These are phyloP conservation scores for western clawed frog (Xenopus tropicalis) DNA, from an alignment of 2,113 vertebrate genomes.

Conservation along the genomic window UCB_Xtro_10.0 CM004448.2:68223501-68224000, in stretches of 20 bases:
- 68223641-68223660: neutral
- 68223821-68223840: constrained; percentile 84
- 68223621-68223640: constrained; percentile 10
- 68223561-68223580: constrained; percentile 14
- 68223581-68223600: constrained; percentile 45
- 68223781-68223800: constrained; percentile 66
- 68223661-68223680: constrained; percentile 4
- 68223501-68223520: neutral
- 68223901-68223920: constrained; percentile 11
- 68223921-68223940: constrained; percentile 52
- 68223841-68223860: constrained; percentile 78
- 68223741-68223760: constrained; percentile 61
- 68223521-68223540: constrained; percentile 23
- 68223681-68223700: constrained; percentile 63
- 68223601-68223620: constrained; percentile 41
- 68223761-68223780: constrained; percentile 65
- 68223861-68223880: constrained; percentile 62
- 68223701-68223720: constrained; percentile 55
- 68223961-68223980: constrained; percentile 49
- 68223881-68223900: constrained; percentile 61
- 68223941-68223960: constrained; percentile 49
- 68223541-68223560: constrained; percentile 22
- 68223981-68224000: constrained; percentile 50
- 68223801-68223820: constrained; percentile 71
- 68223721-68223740: constrained; percentile 59